A percentile compares a stretch with the other conserved stretches of the same genome.
phyloP scores from a whole-genome alignment of 2,797 vertebrate species.

The Spinus olivaceus region DNA sequence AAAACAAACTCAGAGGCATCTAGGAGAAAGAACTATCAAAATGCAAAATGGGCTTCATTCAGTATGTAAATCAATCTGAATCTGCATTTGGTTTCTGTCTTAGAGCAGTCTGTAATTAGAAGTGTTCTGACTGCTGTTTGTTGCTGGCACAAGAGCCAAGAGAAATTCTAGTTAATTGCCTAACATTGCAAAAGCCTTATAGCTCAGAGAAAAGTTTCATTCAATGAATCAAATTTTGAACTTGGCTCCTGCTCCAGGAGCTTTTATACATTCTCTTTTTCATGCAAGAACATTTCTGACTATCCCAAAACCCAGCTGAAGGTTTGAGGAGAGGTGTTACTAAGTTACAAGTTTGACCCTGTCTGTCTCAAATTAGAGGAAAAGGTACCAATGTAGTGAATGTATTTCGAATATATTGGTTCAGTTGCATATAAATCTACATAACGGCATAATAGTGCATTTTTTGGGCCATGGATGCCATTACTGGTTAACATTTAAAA shows the following conservation, averaged over 20 bases:
- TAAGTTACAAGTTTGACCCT: background rate
- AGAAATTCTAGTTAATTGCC: slow-evolving; percentile 22
- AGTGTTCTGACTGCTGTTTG: slow-evolving; percentile 4
- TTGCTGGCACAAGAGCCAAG: background rate
- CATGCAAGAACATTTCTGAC: background rate
- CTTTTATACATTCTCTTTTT: background rate
- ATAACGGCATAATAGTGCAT: background rate
- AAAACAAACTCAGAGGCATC: background rate
- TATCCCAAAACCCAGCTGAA: background rate
- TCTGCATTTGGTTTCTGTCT: slow-evolving; percentile 17
- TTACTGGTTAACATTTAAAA: background rate
- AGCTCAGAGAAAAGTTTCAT: background rate
- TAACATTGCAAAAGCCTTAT: background rate
- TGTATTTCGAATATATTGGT: background rate
- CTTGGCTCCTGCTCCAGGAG: background rate
- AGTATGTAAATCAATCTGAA: slow-evolving; percentile 25
- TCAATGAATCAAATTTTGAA: background rate
- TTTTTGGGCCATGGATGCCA: background rate
- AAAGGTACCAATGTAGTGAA: background rate
- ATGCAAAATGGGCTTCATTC: background rate
- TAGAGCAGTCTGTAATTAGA: slow-evolving; percentile 2
- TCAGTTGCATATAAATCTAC: background rate
- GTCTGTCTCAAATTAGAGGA: background rate
- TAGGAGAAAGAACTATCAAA: background rate
- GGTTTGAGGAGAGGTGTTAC: background rate